A percentile compares a stretch with the other conserved stretches of the same genome.
Evolutionary conservation across 1,140 invertebrate species (phyloP).

Genomic region (Druon quercuslanigerum): DNA sequence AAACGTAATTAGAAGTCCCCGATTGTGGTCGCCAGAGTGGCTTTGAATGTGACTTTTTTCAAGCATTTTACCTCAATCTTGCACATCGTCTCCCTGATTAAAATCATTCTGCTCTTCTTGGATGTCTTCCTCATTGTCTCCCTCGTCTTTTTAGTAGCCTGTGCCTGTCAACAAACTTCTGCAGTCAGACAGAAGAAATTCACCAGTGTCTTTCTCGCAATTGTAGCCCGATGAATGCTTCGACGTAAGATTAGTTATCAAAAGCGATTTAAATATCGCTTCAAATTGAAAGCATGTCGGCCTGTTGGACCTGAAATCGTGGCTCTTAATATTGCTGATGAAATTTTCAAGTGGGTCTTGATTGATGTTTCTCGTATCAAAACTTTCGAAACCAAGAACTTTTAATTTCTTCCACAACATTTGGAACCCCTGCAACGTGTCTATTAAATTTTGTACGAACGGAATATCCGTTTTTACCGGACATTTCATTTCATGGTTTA

Average conservation of each 20-base stretch:
- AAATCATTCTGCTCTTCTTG: background rate
- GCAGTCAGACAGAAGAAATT: background rate
- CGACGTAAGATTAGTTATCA: no score
- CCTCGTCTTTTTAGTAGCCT: background rate
- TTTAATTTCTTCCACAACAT: background rate
- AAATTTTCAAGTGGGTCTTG: background rate
- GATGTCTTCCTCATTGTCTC: background rate
- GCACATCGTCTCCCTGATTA: background rate
- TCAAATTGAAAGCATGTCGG: no score
- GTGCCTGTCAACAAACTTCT: background rate
- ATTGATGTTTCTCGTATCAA: background rate
- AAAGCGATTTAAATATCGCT: no score
- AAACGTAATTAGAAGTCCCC: no score
- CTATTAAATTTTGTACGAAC: no score
- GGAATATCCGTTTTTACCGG: no score
- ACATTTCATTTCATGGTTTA: background rate
- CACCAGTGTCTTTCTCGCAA: no score
- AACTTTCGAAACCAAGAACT: background rate
- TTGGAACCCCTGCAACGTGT: no score
- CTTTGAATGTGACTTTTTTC: background rate
- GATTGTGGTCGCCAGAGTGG: background rate
- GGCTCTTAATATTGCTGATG: no score
- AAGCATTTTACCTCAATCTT: background rate
- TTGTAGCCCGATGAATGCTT: no score
- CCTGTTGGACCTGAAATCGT: no score